Base-by-base conservation (phyloP, 2,888 invertebrate species). In the Adineta ricciae region DNA sequence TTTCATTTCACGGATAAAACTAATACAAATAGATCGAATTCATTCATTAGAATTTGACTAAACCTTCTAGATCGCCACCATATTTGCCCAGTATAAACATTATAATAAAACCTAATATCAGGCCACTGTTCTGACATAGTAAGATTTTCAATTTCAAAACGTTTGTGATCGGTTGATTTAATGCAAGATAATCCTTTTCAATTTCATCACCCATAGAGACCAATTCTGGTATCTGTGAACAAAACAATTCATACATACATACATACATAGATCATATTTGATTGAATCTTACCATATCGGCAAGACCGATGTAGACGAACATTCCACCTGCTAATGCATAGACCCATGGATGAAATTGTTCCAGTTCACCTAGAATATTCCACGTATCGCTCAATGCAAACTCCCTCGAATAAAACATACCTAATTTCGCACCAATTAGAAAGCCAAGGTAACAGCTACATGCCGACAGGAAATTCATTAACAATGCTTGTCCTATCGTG, bases 241-340 rank as follows among this genome's bases (percentile, higher is more conserved):
- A 78, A 64, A 88, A 88, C 50, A 84, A 41, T 84, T 3, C 0
- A 21, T 41, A 36, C n/a, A n/a, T n/a, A n/a, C n/a, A n/a, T n/a
- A n/a, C n/a, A n/a, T n/a, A n/a, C n/a, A n/a, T n/a, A n/a, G n/a
- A n/a, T n/a, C n/a, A n/a, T n/a, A n/a, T n/a, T n/a, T n/a, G n/a
- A n/a, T n/a, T n/a, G n/a, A n/a, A n/a, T n/a, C n/a, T n/a, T 88
- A 93, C 92, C 93, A 93, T 93, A 88, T 92, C 92, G 73, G 92
- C 92, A 49, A 93, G 89, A 4, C 92, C 90, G 85, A 93, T 93
- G 89, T 93, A 93, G 32, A 93, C 90, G 88, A 93, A 93, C 91
- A 93, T 92, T 84, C 93, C 93, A 14, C 91, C 92, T 54, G 93
- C 93, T 64, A 93, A 88, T 8, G 92, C 93, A 88, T 93, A 93